These are phyloP conservation scores for Drosophila mayri DNA, from an alignment of 1,140 invertebrate genomes.

Conservation along the genomic window DNA sequence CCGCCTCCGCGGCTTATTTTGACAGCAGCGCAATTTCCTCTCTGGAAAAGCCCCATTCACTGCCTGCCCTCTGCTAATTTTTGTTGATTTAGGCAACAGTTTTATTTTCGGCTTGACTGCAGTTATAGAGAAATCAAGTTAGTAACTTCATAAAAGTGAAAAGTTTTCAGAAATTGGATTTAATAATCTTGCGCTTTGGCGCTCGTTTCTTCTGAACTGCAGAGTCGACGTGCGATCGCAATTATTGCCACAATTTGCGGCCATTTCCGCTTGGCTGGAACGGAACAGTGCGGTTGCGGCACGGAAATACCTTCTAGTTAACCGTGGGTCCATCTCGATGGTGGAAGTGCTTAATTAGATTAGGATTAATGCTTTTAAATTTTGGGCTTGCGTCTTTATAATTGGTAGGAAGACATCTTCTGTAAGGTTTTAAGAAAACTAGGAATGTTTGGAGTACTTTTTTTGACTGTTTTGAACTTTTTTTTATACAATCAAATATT, in stretches of 20 bases:
- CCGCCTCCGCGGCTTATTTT: constrained; percentile 61
- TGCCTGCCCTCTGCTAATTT: constrained; percentile 46
- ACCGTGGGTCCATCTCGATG: constrained; percentile 13
- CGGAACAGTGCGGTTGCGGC: constrained; percentile 15
- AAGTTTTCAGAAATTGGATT: constrained; percentile 51
- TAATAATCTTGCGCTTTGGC: constrained; percentile 26
- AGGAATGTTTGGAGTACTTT: neutral
- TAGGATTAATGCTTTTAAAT: constrained; percentile 5
- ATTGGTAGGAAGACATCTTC: neutral
- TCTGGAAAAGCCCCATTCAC: neutral
- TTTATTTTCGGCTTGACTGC: constrained; percentile 45
- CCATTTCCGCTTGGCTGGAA: constrained; percentile 63
- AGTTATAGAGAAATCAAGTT: constrained; percentile 26
- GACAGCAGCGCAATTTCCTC: constrained; percentile 61
- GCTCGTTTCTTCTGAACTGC: constrained; percentile 14
- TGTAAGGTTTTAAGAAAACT: neutral
- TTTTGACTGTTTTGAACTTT: neutral
- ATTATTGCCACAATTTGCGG: constrained; percentile 72
- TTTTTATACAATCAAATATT: neutral
- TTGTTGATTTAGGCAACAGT: constrained; percentile 64
- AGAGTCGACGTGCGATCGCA: constrained; percentile 45
- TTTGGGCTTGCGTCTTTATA: neutral
- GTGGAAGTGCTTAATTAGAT: constrained; percentile 7
- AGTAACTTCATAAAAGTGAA: constrained; percentile 47
- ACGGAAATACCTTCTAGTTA: constrained; percentile 37